phyloP scores from a whole-genome alignment of 2,113 vertebrate species.

The Trichomycterus rosablanca region DNA sequence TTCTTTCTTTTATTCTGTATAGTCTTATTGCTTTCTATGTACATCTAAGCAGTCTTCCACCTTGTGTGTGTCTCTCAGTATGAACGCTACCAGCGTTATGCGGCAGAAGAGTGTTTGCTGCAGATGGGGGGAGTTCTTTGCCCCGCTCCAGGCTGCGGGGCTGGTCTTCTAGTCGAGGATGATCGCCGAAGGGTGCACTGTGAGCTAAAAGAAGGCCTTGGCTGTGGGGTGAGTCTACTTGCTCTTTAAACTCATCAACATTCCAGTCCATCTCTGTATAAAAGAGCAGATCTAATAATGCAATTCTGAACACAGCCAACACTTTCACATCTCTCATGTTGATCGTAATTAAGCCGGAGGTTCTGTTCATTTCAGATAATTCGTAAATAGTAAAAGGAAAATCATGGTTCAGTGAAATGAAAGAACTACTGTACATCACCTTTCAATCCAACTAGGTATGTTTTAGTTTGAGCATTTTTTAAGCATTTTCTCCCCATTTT shows the following conservation, averaged over 20 bases:
- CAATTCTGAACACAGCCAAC: not conserved
- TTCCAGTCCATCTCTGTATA: not conserved
- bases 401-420: no score
- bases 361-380: not conserved
- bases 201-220: conserved; percentile 60
- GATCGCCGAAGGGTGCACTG: conserved; percentile 70
- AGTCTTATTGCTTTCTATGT: no score
- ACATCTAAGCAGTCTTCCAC: no score
- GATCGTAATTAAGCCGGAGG: not conserved
- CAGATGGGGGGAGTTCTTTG: conserved; percentile 83
- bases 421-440: no score
- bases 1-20: no score
- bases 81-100: conserved; percentile 81
- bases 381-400: not conserved
- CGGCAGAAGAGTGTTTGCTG: conserved; percentile 79
- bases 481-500: no score
- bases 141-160: conserved; percentile 79
- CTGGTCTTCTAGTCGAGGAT: conserved; percentile 75
- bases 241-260: not conserved
- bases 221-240: conserved; percentile 77
- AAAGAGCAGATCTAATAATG: not conserved
- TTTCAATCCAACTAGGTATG: no score
- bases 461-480: no score
- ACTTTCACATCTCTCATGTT: not conserved
- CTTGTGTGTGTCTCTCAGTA: conserved; percentile 65